Base-by-base conservation (phyloP, 2,113 vertebrate genomes). In the Rhizomys pruinosus region DNA sequence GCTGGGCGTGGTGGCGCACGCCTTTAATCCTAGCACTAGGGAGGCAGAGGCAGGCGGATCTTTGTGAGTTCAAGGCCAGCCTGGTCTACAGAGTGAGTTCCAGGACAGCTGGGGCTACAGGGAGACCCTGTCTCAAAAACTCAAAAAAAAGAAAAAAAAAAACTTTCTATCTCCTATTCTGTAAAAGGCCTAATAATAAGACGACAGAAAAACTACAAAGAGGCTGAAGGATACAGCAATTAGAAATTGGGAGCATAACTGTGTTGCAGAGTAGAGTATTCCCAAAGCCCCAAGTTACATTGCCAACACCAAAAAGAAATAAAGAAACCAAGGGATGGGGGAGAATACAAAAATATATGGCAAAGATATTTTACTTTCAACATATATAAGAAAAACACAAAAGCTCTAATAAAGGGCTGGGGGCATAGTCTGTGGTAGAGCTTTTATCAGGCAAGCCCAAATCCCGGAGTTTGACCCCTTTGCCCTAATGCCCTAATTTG, bases 111-210 rank as follows among this genome's bases (percentile, higher is more conserved):
- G n/a, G n/a, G n/a, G n/a, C n/a, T n/a, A n/a, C n/a, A n/a, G n/a
- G n/a, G n/a, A n/a, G n/a, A n/a, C n/a, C n/a, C n/a, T n/a, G n/a
- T n/a, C n/a, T n/a, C n/a, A n/a, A n/a, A n/a, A n/a, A n/a, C n/a
- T n/a, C n/a, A n/a, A n/a, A n/a, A n/a, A n/a, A n/a, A 32, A 95
- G 59, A 89, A 61, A 0, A 96, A 47, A 23, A 68, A 88, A 20
- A 73, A 4, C 55, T 59, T 92, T 29, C 90, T 79, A 94, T n/a
- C 63, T 73, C 52, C 57, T 34, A 37, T 44, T 29, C 64, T 42
- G 20, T 61, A 52, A 90, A 90, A 90, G 57, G 29, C 77, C 47
- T 73, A 73, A 78, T n/a, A 64, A 78, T n/a, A 64, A 66, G 64
- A 88, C 76, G 34, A 89, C 11, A 87, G 44, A 74, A 68, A 73